Evolutionary conservation across 1,140 invertebrate genomes (phyloP), one percentile per base, ranked within the genome.

Genomic region (Lethrus apterus): DNA sequence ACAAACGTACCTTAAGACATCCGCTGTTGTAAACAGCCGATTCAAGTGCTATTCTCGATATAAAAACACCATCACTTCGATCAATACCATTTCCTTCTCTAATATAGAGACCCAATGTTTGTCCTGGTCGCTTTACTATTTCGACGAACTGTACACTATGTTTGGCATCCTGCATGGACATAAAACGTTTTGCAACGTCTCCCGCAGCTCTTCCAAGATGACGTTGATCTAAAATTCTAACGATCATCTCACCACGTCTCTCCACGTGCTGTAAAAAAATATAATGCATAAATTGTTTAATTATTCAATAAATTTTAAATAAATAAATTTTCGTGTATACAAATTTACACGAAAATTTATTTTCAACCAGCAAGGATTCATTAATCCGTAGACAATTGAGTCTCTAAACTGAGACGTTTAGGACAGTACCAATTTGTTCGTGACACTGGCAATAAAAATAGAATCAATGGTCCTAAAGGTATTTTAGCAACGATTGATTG

Each of bases 101-200:
- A 59, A 99, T 97, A 65, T 99, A 99, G 43, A 99, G 79, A 30
- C 96, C 96, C 38, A 99, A 74, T 4, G 94, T 98, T 72, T 99
- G 96, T 15, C 95, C 96, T 1, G 96, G 96, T 57, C 95, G 80
- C 71, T 99, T 99, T 49, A 99, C 93, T 61, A 99, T 98, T 73
- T 99, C 96, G 50, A 99, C 93, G 62, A 98, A 87, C 70, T 96
- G 86, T 34, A 94, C 86, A 54, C 83, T 77, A 66, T 87, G 80
- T 54, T 86, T 83, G 19, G 80, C 72, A 71, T 87, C 86, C 81
- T 89, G 70, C 63, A 81, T 73, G 9, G 75, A 66, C 54, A 88
- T 78, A 62, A 90, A 89, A 59, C 84, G 81, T 68, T 89, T 87
- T 47, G 86, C 87, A 45, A 83, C 79, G 57, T 92, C 89, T 40